These are phyloP conservation scores for Excalfactoria chinensis DNA, from an alignment of 2,113 vertebrate species.

Conservation along the genomic window DNA sequence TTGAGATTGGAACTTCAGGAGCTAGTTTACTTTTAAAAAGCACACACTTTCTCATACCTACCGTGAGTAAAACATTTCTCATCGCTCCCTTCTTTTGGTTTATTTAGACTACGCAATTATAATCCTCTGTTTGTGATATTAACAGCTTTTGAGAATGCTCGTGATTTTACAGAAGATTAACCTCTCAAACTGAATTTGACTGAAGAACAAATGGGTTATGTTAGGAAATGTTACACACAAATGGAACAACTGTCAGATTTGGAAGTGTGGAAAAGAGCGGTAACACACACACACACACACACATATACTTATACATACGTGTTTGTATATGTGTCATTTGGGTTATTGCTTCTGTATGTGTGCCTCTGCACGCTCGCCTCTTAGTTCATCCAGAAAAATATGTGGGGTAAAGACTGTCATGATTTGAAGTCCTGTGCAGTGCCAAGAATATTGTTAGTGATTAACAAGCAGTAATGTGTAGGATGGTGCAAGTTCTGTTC, in stretches of 20 bases:
- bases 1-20: not conserved
- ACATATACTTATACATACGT: not conserved
- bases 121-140: constrained; percentile 24
- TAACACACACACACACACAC: not conserved
- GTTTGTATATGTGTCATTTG: rapidly evolving
- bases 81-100: not conserved
- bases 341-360: not conserved
- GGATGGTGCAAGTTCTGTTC: not conserved
- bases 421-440: not conserved
- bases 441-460: constrained; percentile 1
- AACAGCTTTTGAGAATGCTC: constrained; percentile 27
- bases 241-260: not conserved
- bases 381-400: not conserved
- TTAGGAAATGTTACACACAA: constrained; percentile 3
- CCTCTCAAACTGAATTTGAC: not conserved
- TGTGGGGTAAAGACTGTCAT: constrained; percentile 3
- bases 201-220: not conserved
- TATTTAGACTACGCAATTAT: not conserved
- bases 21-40: not conserved
- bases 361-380: not conserved
- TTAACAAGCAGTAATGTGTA: not conserved
- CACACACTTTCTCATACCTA: not conserved
- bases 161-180: not conserved
- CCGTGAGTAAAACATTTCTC: not conserved
- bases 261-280: not conserved